Conservation (phyloP, 2,888 invertebrate genomes). For the Halictus ligatus region DNA sequence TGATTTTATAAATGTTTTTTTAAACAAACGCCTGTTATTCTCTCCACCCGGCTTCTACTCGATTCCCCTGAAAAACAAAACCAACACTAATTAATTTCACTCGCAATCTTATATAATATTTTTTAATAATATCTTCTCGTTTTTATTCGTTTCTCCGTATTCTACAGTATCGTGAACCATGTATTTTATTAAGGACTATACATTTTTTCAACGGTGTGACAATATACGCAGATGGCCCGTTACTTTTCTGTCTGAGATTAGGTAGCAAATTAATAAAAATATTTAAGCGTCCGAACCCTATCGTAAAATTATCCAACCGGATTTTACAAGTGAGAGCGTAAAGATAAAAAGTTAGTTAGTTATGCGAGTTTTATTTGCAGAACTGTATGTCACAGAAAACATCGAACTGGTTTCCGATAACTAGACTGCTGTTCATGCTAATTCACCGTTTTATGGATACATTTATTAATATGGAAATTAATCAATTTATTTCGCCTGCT, state of each 20-base stretch:
- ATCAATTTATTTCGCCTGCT: background rate
- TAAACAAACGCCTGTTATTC: conserved; percentile 60
- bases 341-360: background rate
- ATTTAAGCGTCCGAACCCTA: background rate
- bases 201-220: background rate
- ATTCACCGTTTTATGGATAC: background rate
- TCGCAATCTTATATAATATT: background rate
- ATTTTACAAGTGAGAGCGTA: background rate
- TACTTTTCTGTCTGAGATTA: background rate
- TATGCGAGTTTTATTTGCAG: background rate
- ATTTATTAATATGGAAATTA: background rate
- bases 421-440: background rate
- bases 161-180: no score
- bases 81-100: background rate
- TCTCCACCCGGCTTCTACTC: no score
- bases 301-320: conserved; percentile 1
- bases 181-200: background rate
- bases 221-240: background rate
- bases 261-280: background rate
- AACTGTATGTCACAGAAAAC: background rate
- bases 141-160: no score
- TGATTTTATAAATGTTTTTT: conserved; percentile 80
- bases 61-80: background rate
- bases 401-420: conserved; percentile 11
- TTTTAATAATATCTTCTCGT: no score